Conservation (phyloP, 2,888 invertebrate species). For the Eristalinus aeneus region DNA sequence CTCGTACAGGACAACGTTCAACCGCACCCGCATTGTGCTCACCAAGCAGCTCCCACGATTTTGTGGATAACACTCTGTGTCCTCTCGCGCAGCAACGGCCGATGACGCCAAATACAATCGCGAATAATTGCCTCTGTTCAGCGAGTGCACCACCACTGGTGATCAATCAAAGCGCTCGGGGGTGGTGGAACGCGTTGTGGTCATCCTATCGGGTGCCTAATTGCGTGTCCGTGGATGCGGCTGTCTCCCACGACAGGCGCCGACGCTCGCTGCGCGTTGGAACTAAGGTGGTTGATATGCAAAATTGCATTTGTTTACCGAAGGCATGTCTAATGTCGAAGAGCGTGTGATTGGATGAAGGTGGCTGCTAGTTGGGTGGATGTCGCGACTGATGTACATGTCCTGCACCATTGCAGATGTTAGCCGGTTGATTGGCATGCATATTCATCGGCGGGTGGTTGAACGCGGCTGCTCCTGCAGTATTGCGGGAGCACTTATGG, state of each 20-base stretch:
- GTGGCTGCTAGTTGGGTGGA: background rate
- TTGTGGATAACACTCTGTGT: slow-evolving; percentile 4
- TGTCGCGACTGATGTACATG: background rate
- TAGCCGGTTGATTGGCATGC: background rate
- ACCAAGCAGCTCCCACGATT: slow-evolving; percentile 9
- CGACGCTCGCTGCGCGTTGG: background rate
- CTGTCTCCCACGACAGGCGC: background rate
- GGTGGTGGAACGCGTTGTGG: slow-evolving; percentile 19
- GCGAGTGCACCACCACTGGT: background rate
- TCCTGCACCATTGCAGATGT: background rate
- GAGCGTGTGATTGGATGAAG: background rate
- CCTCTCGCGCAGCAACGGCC: background rate
- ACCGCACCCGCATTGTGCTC: slow-evolving; percentile 5
- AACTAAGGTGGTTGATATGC: background rate
- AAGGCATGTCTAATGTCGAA: background rate
- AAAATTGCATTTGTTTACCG: background rate
- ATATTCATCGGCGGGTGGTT: background rate
- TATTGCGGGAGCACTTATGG: background rate
- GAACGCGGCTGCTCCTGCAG: background rate
- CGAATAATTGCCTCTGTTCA: slow-evolving; percentile 2
- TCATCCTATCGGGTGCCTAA: slow-evolving; percentile 22
- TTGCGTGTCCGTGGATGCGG: background rate
- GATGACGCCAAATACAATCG: background rate
- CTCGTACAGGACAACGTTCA: background rate
- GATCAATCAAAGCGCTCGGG: slow-evolving; percentile 45